A percentile compares a stretch with the other conserved stretches of the same genome.
These are phyloP conservation scores for Toxostoma redivivum DNA, from an alignment of 2,113 vertebrate genomes.

Conservation along the genomic window DNA sequence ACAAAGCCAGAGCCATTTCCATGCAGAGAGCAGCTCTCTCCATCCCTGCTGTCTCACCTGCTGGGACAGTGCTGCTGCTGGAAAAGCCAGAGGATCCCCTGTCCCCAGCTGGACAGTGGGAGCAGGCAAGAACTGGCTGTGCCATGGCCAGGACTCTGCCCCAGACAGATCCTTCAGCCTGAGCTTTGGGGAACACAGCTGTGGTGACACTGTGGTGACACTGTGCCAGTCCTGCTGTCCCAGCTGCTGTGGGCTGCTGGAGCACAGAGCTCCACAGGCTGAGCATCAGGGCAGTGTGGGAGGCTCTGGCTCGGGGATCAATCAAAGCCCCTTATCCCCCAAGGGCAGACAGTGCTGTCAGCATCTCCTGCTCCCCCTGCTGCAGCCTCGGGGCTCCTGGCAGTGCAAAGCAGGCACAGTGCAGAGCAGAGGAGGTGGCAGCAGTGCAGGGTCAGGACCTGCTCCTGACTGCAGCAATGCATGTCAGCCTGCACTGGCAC, in stretches of 20 bases:
- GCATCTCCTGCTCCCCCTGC: background rate
- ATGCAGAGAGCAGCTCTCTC: background rate
- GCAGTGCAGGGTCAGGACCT: background rate
- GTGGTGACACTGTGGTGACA: background rate
- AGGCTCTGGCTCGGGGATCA: background rate
- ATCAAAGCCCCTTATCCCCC: background rate
- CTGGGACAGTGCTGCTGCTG: background rate
- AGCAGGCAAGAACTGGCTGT: background rate
- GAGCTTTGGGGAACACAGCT: background rate
- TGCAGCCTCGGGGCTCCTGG: accelerated
- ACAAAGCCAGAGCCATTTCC: background rate
- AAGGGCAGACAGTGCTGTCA: background rate
- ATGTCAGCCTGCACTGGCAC: accelerated
- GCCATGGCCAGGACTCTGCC: background rate
- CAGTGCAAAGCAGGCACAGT: background rate
- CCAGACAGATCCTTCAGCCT: background rate
- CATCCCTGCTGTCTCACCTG: background rate
- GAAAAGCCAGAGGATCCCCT: background rate
- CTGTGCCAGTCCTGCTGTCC: background rate
- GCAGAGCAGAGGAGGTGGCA: background rate
- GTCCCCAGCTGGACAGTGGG: background rate
- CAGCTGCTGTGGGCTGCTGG: background rate
- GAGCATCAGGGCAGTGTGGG: background rate
- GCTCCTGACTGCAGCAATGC: background rate
- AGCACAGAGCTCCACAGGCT: background rate